Conservation (phyloP, 2,888 invertebrate species). For the Electrophaes corylata region DNA sequence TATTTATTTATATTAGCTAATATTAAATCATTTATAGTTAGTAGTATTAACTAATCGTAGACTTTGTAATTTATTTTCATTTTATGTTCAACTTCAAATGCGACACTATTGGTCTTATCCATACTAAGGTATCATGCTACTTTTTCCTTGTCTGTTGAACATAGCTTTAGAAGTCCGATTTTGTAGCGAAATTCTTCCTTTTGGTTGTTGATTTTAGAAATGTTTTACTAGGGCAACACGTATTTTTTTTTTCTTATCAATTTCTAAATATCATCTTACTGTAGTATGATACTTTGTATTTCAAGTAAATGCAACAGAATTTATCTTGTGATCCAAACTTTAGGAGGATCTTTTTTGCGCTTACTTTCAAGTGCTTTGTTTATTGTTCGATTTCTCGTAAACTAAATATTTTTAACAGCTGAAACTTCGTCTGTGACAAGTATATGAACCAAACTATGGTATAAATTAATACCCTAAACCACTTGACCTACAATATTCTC, state of each 20-base stretch:
- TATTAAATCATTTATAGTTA: slow-evolving; percentile 7
- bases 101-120: slow-evolving; percentile 21
- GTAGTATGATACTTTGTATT: slow-evolving; percentile 14
- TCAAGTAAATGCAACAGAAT: slow-evolving; percentile 19
- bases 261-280: slow-evolving; percentile 18
- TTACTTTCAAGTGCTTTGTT: slow-evolving; percentile 18
- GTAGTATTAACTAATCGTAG: slow-evolving; percentile 8
- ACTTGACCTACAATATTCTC: slow-evolving; percentile 19
- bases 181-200: slow-evolving; percentile 11
- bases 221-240: slow-evolving; percentile 16
- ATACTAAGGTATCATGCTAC: slow-evolving; percentile 13
- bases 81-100: slow-evolving; percentile 15
- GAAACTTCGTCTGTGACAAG: slow-evolving; percentile 19
- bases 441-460: slow-evolving; percentile 18
- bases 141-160: slow-evolving; percentile 11
- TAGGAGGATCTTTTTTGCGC: slow-evolving; percentile 15
- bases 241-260: slow-evolving; percentile 16
- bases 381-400: slow-evolving; percentile 20
- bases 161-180: slow-evolving; percentile 11
- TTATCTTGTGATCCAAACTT: slow-evolving; percentile 21
- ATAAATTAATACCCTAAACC: slow-evolving; percentile 14
- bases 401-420: slow-evolving; percentile 12
- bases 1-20: slow-evolving; percentile 11
- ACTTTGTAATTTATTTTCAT: slow-evolving; percentile 14
- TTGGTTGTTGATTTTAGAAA: slow-evolving; percentile 19